Evolutionary conservation across 2,797 vertebrate genomes (phyloP).

Genomic region (Hylomyscus alleni): DNA sequence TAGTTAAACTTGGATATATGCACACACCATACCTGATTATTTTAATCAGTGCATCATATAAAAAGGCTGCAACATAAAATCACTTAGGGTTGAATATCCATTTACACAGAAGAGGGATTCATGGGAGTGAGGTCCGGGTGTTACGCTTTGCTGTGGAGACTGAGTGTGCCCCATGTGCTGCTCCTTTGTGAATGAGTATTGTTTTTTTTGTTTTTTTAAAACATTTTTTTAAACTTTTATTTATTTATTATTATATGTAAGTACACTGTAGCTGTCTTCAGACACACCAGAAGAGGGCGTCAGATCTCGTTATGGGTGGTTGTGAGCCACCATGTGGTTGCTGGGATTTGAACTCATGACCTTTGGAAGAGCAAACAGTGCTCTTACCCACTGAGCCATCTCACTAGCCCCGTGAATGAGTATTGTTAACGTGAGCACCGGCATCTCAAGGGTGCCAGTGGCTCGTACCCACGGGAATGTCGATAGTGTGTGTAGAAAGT

Average conservation of each 20-base stretch:
- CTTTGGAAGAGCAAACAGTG: too few species aligned
- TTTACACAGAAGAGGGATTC: neutral
- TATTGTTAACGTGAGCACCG: neutral
- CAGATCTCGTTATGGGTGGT: too few species aligned
- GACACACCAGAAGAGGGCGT: too few species aligned
- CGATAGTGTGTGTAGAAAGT: neutral
- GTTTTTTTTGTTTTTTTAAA: too few species aligned
- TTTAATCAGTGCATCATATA: slow-evolving; percentile 77
- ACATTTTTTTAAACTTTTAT: too few species aligned
- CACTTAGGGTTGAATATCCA: neutral
- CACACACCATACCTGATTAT: slow-evolving; percentile 60
- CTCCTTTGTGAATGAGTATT: neutral
- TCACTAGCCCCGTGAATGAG: too few species aligned
- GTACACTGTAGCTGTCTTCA: too few species aligned
- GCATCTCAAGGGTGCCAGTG: neutral
- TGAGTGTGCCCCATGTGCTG: neutral
- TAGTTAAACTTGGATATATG: neutral
- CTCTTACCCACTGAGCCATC: too few species aligned
- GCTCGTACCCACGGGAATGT: neutral
- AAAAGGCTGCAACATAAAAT: slow-evolving; percentile 60
- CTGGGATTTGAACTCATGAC: too few species aligned
- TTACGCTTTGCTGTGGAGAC: neutral
- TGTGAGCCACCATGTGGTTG: too few species aligned
- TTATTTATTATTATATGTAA: too few species aligned
- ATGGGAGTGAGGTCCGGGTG: slow-evolving; percentile 1